Conservation (phyloP, 2,113 vertebrate genomes). For the Triplophysa dalaica region DNA sequence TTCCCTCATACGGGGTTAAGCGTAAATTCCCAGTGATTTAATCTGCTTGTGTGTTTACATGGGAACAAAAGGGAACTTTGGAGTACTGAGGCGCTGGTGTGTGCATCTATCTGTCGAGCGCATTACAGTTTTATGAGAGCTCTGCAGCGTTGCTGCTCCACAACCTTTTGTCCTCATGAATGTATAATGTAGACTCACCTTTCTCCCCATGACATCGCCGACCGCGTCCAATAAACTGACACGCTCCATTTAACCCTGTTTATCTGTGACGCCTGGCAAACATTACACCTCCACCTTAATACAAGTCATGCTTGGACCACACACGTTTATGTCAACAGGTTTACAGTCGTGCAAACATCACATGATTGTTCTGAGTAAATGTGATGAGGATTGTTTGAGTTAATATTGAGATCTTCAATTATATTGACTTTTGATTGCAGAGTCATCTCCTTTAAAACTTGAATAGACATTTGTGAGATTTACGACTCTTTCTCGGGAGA, state of each 20-base stretch:
- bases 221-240: conserved; percentile 10
- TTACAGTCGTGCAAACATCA: conserved; percentile 4
- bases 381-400: no score
- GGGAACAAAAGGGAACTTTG: background rate
- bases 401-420: no score
- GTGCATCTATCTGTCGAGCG: conserved; percentile 1
- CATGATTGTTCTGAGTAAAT: no score
- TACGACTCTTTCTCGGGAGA: no score
- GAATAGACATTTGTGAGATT: no score
- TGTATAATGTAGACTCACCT: conserved; percentile 11
- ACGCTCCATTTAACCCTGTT: conserved; percentile 12
- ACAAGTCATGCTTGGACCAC: background rate
- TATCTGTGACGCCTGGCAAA: conserved; percentile 1
- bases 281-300: background rate
- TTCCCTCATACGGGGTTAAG: background rate
- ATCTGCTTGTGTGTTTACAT: background rate
- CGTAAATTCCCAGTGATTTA: background rate
- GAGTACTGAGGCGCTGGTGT: background rate
- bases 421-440: no score
- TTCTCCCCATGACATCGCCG: conserved; percentile 4
- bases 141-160: background rate
- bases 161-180: conserved; percentile 25
- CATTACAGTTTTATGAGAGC: conserved; percentile 25
- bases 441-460: no score
- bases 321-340: background rate